Evolutionary conservation across 1,140 invertebrate species (phyloP), one percentile per base, ranked within the genome.

Genomic region (Heliconius eleuchia): DNA sequence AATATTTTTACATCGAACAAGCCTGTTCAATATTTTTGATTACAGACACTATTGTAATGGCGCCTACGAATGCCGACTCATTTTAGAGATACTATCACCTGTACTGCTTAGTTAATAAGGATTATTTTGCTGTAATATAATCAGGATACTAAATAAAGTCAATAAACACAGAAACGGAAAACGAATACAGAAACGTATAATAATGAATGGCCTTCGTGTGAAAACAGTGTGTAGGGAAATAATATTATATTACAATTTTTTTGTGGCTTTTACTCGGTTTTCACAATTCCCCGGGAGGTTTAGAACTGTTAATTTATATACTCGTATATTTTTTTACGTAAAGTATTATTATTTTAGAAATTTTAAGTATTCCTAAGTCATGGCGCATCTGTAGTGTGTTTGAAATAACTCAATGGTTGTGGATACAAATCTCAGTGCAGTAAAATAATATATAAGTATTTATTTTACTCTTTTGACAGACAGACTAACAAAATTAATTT

Each of bases 11-110:
- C 74, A 66, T 42, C 60, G 34, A 27, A 66, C 6, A 39, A 75
- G 74, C 19, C 55, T 50, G n/a, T 66, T 27, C 55, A 39, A 75
- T 66, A 66, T 30, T 75, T 75, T 66, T 30, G 57, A 66, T 30
- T 66, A 75, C 74, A 23, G 60, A 60, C 74, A 75, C 34, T 75
- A 75, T n/a, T 66, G 37, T 75, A 75, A 75, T 75, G 60, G 52
- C 52, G 55, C 52, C 42, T 74, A 27, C n/a, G 66, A 60, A 7
- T 42, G n/a, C 55, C 55, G 74, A 75, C 34, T 6, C n/a, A 60
- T 27, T 7, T 39, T 75, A 42, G 8, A 34, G 3, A 2, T 42
- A 75, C 23, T 66, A 66, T 75, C 30, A 34, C 18, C 57, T 75
- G 16, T 75, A 66, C 46, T 23, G 0, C 23, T 1, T 66, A 1